Percentiles rank a stretch among this genome's conserved stretches.
phyloP scores from a whole-genome alignment of 2,888 invertebrate species.

The Chrysolina oricalcia region DNA sequence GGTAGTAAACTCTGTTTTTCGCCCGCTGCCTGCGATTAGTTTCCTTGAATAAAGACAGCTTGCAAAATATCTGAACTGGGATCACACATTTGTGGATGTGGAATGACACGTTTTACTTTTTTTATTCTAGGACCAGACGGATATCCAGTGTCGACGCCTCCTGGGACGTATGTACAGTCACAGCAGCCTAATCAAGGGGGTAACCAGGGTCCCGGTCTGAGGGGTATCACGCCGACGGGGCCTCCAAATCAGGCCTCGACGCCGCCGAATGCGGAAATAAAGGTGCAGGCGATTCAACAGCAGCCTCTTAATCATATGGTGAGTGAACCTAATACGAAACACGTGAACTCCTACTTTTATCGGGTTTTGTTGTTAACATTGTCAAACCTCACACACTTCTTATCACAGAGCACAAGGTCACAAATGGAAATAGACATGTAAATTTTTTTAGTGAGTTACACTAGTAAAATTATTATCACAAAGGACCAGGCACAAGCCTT shows the following conservation, averaged over 20 bases:
- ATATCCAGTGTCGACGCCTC: conserved; percentile 62
- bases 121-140: conserved; percentile 65
- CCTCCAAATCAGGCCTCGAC: conserved; percentile 71
- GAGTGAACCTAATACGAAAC: conserved; percentile 47
- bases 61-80: too few species aligned
- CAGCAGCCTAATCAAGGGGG: conserved; percentile 67
- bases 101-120: not conserved
- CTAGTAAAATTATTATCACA: too few species aligned
- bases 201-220: conserved; percentile 67
- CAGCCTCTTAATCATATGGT: conserved; percentile 66
- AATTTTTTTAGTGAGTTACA: too few species aligned
- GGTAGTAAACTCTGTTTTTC: too few species aligned
- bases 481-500: too few species aligned
- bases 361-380: not conserved
- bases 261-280: conserved; percentile 70
- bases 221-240: conserved; percentile 67
- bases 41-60: too few species aligned
- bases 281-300: conserved; percentile 66
- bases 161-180: conserved; percentile 62
- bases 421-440: too few species aligned
- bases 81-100: not conserved
- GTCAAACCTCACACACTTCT: not conserved
- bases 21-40: too few species aligned
- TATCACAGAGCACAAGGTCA: too few species aligned
- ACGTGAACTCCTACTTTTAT: too few species aligned